Evolutionary conservation across 2,113 vertebrate genomes (phyloP).

Genomic region (Calypte anna): DNA sequence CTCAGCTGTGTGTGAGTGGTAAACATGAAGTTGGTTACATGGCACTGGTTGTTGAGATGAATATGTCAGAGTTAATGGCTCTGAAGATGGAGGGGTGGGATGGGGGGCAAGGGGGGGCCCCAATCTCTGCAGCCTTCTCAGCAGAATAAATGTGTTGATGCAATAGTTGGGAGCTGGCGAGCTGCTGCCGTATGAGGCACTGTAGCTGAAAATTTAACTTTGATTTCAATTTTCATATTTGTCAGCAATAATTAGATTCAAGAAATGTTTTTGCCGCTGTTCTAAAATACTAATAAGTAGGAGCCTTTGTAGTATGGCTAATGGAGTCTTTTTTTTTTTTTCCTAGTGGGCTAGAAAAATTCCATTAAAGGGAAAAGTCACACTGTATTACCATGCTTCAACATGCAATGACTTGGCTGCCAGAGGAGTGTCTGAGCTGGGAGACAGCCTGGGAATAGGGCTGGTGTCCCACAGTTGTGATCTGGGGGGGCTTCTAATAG

Average conservation of each 20-base stretch:
- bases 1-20: background rate
- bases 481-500: background rate
- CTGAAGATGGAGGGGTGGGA: conserved; percentile 56
- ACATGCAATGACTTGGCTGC: conserved; percentile 20
- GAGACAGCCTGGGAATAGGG: background rate
- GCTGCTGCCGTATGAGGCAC: conserved; percentile 60
- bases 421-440: background rate
- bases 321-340: conserved; percentile 70
- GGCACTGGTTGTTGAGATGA: conserved; percentile 66
- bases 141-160: conserved; percentile 68
- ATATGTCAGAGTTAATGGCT: conserved; percentile 77
- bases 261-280: conserved; percentile 78
- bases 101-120: background rate
- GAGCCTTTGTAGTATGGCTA: conserved; percentile 79
- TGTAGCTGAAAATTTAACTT: conserved; percentile 82
- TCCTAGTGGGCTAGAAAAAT: conserved; percentile 80
- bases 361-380: conserved; percentile 79
- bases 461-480: background rate
- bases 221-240: conserved; percentile 88
- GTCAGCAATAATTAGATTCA: conserved; percentile 86
- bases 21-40: conserved; percentile 49
- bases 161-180: conserved; percentile 48
- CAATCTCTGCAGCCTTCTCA: conserved; percentile 44
- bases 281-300: conserved; percentile 84
- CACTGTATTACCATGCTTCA: conserved; percentile 58